Evolutionary conservation across 1,140 invertebrate species (phyloP).

Genomic region (Pectinophora gossypiella): DNA sequence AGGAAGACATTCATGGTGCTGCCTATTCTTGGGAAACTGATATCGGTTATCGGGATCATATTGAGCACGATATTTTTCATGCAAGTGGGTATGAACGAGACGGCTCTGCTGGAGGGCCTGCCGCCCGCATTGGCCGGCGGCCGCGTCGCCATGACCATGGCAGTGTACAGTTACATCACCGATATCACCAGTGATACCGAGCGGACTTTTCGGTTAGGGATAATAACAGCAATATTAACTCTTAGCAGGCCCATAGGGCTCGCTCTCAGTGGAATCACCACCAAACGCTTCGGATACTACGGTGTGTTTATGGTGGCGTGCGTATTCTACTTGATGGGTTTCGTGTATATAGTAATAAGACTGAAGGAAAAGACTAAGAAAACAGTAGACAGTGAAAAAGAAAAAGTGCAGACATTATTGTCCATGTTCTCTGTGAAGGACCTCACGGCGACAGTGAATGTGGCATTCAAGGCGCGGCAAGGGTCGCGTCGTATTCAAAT

Average conservation of each 20-base stretch:
- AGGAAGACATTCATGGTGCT: conserved; percentile 78
- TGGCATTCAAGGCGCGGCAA: conserved; percentile 65
- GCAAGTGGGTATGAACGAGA: conserved; percentile 74
- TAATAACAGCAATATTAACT: conserved; percentile 76
- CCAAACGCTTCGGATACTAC: conserved; percentile 65
- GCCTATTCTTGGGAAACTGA: conserved; percentile 75
- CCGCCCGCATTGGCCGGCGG: conserved; percentile 76
- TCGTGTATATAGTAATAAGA: conserved; percentile 63
- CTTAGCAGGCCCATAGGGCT: conserved; percentile 67
- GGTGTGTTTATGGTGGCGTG: conserved; percentile 67
- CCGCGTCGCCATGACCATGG: conserved; percentile 76
- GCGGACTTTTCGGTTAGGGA: conserved; percentile 76
- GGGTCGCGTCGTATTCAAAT: conserved; percentile 65
- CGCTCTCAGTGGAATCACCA: conserved; percentile 69
- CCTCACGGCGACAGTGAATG: conserved; percentile 68
- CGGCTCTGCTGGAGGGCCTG: conserved; percentile 74
- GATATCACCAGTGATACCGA: conserved; percentile 76
- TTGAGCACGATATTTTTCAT: conserved; percentile 75
- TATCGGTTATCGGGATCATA: conserved; percentile 70
- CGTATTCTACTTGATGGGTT: conserved; percentile 63
- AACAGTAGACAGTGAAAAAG: conserved; percentile 40
- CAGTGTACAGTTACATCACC: conserved; percentile 77
- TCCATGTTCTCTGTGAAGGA: conserved; percentile 65
- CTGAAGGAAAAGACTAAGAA: conserved; percentile 62
- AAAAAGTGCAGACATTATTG: conserved; percentile 29